Evolutionary conservation across 92 coral and sea anemone genomes (phyloP), one percentile per base, ranked within the genome.

Genomic region (Isaurus tuberculatus): DNA sequence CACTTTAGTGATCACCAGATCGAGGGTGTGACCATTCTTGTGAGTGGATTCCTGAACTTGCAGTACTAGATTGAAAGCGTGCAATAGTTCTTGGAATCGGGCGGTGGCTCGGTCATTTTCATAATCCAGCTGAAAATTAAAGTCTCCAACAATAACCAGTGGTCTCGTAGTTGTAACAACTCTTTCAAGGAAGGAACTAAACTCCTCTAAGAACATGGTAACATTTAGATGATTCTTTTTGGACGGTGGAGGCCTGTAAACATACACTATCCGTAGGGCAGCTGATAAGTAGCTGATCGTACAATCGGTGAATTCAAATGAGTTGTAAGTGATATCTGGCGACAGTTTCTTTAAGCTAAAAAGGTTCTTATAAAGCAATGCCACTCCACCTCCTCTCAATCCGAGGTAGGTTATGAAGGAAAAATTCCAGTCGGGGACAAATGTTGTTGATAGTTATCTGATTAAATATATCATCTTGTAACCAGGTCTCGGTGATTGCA

Each of bases 401-500:
- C 65, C 80, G 78, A 51, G 79, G 86, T 67, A 69, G 58, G 23
- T 31, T 75, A 31, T 46, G 44, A 49, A 71, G 40, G 43, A 30
- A 15, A 70, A 44, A 83, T 66, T n/a, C n/a, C n/a, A n/a, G n/a
- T n/a, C n/a, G n/a, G 69, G 78, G 86, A 64, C 79, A 81, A 81
- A 81, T 40, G 31, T 42, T 55, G 53, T 69, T 70, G 30, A 70
- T 43, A 72, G 86, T 51, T 22, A 48, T 17, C 43, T 83, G 65
- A 32, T 71, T 8, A 26, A 48, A 48, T 22, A 83, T 72, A 57
- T 55, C 80, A 67, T 74, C 77, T 70, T 83, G 77, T 75, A 70
- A 65, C 79, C 86, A 83, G 22, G 79, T 68, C 79, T 69, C 69
- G n/a, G 86, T 70, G 64, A 51, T 51, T 51, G 61, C 20, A 22